Evolutionary conservation across 1,140 invertebrate genomes (phyloP).

Genomic region (Drosophila murphyi): DNA sequence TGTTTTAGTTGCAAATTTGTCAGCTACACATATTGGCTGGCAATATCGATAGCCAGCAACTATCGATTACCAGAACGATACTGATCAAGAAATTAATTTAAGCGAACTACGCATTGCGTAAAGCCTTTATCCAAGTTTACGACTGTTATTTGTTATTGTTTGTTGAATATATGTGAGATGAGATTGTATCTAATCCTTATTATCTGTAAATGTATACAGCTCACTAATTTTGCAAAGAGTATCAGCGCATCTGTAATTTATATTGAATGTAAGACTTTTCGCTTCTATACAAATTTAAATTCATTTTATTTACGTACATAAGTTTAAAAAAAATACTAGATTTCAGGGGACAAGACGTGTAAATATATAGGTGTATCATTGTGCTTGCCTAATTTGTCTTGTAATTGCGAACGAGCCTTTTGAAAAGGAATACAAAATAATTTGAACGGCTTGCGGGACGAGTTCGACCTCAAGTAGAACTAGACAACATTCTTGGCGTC

Average conservation of each 20-base stretch:
- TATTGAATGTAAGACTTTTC: background rate
- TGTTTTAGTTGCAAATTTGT: slow-evolving; percentile 10
- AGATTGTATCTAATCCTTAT: too few relatives aligned
- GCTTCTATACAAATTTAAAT: too few relatives aligned
- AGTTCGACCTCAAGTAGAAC: background rate
- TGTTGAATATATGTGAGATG: too few relatives aligned
- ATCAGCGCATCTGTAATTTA: too few relatives aligned
- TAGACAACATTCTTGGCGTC: slow-evolving; percentile 77
- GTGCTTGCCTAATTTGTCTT: background rate
- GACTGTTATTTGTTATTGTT: too few relatives aligned
- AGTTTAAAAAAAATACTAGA: slow-evolving; percentile 17
- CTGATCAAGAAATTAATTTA: background rate
- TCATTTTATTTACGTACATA: slow-evolving; percentile 15
- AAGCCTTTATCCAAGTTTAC: too few relatives aligned
- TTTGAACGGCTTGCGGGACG: background rate
- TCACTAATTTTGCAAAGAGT: too few relatives aligned
- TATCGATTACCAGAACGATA: background rate
- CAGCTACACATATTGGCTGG: background rate
- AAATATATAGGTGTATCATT: background rate
- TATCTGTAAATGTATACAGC: too few relatives aligned
- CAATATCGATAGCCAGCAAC: background rate
- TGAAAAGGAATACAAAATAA: slow-evolving; percentile 1
- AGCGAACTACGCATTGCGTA: too few relatives aligned
- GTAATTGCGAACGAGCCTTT: background rate
- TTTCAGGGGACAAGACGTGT: slow-evolving; percentile 5